Evolutionary conservation across 2,888 invertebrate genomes (phyloP).

Genomic region (Philhelius pedissequus): DNA sequence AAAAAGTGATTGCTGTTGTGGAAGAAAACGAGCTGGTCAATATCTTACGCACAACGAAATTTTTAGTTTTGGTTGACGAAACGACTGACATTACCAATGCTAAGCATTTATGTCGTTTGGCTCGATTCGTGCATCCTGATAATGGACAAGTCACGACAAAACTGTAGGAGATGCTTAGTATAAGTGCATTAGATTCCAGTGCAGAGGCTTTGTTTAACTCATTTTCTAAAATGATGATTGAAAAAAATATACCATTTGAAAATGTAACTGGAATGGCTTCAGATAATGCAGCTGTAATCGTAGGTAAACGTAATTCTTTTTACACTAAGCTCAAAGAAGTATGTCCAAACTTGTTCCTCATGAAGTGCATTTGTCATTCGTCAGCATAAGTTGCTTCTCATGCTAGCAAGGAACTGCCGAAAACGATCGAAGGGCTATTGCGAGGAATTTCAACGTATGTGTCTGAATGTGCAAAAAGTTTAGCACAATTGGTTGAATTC

Average conservation of each 20-base stretch:
- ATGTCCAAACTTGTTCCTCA: too few species aligned
- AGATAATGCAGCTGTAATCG: too few species aligned
- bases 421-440: neutral
- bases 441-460: too few species aligned
- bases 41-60: neutral
- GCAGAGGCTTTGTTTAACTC: too few species aligned
- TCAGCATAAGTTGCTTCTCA: conserved; percentile 12
- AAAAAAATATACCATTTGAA: too few species aligned
- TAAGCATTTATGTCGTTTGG: neutral
- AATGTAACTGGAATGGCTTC: too few species aligned
- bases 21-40: neutral
- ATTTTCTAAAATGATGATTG: too few species aligned
- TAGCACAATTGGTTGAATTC: neutral
- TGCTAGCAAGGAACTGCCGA: conserved; percentile 18
- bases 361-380: neutral
- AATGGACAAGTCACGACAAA: too few species aligned
- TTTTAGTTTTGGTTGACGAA: neutral
- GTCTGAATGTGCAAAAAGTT: neutral
- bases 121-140: neutral
- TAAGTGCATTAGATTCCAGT: too few species aligned
- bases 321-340: too few species aligned
- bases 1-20: neutral
- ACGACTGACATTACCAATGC: neutral
- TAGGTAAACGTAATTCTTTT: too few species aligned
- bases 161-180: too few species aligned